Evolutionary conservation across 2,888 invertebrate genomes (phyloP).

Genomic region (Rhorus exstirpatorius): DNA sequence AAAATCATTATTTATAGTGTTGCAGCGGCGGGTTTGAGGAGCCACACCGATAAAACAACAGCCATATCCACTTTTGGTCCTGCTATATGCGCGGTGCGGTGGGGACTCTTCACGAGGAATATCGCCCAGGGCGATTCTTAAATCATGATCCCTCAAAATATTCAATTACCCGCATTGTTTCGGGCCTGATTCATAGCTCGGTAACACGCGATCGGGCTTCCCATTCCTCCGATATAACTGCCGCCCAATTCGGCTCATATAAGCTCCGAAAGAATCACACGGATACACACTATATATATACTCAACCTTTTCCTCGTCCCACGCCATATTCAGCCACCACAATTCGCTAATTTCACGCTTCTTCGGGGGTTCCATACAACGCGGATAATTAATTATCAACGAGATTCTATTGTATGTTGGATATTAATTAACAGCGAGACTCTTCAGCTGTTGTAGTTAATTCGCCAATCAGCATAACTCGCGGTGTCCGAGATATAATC

Average conservation of each 20-base stretch:
- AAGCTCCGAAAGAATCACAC: too few relatives aligned
- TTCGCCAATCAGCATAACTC: constrained; percentile 69
- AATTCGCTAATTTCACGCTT: constrained; percentile 78
- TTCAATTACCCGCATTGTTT: constrained; percentile 80
- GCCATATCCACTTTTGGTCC: constrained; percentile 12
- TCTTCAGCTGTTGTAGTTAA: too few relatives aligned
- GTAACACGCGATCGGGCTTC: constrained; percentile 72
- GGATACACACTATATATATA: not conserved
- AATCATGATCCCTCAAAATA: constrained; percentile 80
- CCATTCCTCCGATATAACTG: constrained; percentile 8
- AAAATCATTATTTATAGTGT: constrained; percentile 71
- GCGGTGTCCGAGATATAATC: constrained; percentile 29
- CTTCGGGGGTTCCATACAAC: constrained; percentile 69
- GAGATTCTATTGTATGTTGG: too few relatives aligned
- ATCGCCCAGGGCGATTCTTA: constrained; percentile 76
- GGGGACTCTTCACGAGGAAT: constrained; percentile 64
- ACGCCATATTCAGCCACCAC: constrained; percentile 56
- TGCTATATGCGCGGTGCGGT: constrained; percentile 8
- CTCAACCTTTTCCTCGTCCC: constrained; percentile 44
- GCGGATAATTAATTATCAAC: constrained; percentile 76
- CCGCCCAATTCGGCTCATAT: constrained; percentile 34
- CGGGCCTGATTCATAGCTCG: constrained; percentile 76
- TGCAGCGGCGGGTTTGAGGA: constrained; percentile 28
- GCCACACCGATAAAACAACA: constrained; percentile 59
- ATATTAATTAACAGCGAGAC: too few relatives aligned